A percentile compares a stretch with the other conserved stretches of the same genome.
phyloP scores from a whole-genome alignment of 2,888 invertebrate species.

The Dicranocentrus wangi region DNA sequence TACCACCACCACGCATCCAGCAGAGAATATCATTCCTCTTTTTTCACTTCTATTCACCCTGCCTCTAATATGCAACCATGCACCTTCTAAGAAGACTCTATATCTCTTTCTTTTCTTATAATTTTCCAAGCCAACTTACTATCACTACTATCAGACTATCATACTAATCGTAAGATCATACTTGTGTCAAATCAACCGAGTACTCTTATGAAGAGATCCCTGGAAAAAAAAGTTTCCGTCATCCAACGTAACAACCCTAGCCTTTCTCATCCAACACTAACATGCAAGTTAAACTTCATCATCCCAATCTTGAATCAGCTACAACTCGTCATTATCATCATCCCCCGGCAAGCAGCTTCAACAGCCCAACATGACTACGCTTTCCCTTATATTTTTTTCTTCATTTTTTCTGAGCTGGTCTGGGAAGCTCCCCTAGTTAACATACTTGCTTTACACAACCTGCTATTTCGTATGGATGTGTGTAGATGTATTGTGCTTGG shows the following conservation, averaged over 20 bases:
- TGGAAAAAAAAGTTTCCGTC: conserved; percentile 1
- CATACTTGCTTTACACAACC: neutral
- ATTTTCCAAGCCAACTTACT: no score
- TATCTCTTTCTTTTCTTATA: no score
- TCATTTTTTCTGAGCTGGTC: neutral
- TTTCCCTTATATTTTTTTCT: conserved; percentile 1
- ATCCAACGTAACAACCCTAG: no score
- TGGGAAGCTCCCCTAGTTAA: neutral
- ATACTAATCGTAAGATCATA: no score
- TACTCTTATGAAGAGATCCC: no score
- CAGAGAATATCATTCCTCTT: no score
- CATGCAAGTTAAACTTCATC: conserved; percentile 25
- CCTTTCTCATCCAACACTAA: conserved; percentile 15
- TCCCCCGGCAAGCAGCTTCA: conserved; percentile 32
- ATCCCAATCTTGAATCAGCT: conserved; percentile 31
- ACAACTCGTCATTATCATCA: conserved; percentile 45
- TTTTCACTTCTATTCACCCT: no score
- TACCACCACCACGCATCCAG: no score
- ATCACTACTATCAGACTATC: no score
- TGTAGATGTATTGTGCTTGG: neutral
- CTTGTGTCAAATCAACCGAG: no score
- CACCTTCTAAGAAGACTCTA: no score
- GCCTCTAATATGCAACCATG: no score
- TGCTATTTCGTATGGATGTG: neutral
- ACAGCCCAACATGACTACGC: neutral